Evolutionary conservation across 2,797 vertebrate species (phyloP), one percentile per base, ranked within the genome.

Genomic region (Tokudaia muenninki): DNA sequence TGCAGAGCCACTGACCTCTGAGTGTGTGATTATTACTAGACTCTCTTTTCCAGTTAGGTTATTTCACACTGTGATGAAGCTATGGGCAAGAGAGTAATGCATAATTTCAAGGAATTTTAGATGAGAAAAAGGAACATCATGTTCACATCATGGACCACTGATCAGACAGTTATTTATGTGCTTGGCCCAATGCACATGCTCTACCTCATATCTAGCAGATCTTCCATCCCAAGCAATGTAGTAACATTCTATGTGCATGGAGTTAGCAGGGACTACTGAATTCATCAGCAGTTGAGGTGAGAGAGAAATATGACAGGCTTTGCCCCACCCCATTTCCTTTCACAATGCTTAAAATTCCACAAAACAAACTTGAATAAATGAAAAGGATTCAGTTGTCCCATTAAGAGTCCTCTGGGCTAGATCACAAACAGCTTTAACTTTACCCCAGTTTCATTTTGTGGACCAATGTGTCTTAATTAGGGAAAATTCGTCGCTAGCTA

Each of bases 31-130:
- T 94, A 96, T 89, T 84, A 52, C 59, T 80, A 92, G 61, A 81
- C 67, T 95, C 78, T 86, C 87, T 96, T 94, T 91, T 95, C 59
- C 65, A 75, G 57, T 70, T 81, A 97, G 37, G 77, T 89, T 95
- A 97, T 97, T 97, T 96, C 87, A 97, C 84, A 94, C 61, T 95
- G 89, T 81, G 44, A 55, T 96, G 80, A 97, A 94, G 89, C 95
- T 77, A 80, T 89, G 67, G 78, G n/a, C 77, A 96, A 41, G 52
- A 83, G 52, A 82, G 50, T 92, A 97, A 94, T 97, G 78, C 57
- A 95, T 95, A 96, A 95, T 97, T 97, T 97, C 90, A 97, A 92
- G 81, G 57, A 95, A 94, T 91, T 95, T 97, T 97, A 91, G 75
- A 92, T 92, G 78, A 97, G 82, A 87, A 93, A 97, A 94, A 31